phyloP scores from a whole-genome alignment of 2,113 vertebrate genomes.

The Strigops habroptila region DNA sequence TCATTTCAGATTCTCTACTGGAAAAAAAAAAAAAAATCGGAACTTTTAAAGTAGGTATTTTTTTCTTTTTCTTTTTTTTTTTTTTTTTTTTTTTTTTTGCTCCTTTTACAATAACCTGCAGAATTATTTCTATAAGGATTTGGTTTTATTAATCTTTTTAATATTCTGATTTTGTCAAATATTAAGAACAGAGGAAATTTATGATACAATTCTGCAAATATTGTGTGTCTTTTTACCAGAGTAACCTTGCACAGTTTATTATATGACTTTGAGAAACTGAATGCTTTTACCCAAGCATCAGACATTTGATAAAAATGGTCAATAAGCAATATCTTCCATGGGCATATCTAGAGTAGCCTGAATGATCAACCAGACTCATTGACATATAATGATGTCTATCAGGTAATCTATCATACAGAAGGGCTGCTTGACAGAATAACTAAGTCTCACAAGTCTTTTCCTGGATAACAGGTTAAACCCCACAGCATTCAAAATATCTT shows the following conservation, averaged over 20 bases:
- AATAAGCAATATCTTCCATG: background rate
- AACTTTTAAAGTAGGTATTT: fast-evolving
- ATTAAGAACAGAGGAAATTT: background rate
- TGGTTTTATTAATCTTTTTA: background rate
- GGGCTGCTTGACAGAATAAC: background rate
- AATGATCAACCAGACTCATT: background rate
- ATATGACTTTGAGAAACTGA: background rate
- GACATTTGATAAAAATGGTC: background rate
- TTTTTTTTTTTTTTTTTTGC: background rate
- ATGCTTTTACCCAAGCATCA: background rate
- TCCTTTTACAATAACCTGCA: background rate
- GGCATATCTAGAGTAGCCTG: background rate
- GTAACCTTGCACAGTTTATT: background rate
- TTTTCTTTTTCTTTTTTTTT: no score
- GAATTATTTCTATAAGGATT: background rate
- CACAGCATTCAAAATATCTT: background rate
- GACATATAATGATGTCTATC: background rate
- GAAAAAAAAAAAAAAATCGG: background rate
- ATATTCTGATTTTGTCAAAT: background rate
- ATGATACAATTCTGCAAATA: background rate
- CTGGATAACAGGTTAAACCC: background rate
- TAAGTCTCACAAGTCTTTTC: background rate
- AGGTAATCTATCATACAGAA: background rate
- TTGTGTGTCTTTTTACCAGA: background rate
- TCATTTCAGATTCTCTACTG: background rate